Conservation (phyloP, 2,113 vertebrate genomes). For the Neolamprologus devosi region DNA sequence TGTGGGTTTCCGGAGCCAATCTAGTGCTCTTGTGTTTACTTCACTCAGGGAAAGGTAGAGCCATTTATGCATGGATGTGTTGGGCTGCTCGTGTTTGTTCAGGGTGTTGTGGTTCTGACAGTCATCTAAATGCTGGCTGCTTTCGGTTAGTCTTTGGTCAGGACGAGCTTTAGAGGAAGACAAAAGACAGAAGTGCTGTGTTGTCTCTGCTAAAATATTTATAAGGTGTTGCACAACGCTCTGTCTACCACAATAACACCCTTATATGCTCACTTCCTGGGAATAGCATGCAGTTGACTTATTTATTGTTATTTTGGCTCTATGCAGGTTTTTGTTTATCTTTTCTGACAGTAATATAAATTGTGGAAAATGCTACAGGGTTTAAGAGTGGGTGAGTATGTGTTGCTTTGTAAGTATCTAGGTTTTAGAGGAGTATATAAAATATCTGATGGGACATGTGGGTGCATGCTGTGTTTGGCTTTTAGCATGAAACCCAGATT, state of each 20-base stretch:
- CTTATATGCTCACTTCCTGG: not conserved
- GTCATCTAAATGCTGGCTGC: not conserved
- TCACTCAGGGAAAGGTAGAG: conserved; percentile 26
- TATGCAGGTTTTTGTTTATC: not conserved
- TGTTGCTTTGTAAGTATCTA: not conserved
- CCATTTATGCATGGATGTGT: not conserved
- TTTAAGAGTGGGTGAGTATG: not conserved
- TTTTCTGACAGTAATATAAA: not conserved
- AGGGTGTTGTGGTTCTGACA: not conserved
- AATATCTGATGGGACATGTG: not conserved
- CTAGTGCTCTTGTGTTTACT: conserved; percentile 46
- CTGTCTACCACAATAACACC: not conserved
- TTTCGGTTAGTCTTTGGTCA: not conserved
- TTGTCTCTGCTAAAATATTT: not conserved
- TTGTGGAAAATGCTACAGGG: not conserved
- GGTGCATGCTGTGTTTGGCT: not conserved
- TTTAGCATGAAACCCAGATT: not conserved
- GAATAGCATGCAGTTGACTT: not conserved
- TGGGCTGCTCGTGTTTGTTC: conserved; percentile 1
- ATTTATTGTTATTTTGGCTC: not conserved
- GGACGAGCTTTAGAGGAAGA: not conserved
- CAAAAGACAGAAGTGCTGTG: not conserved
- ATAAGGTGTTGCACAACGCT: not conserved
- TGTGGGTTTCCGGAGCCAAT: conserved; percentile 67
- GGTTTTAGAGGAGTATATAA: not conserved